Conservation (phyloP, 2,888 invertebrate genomes). For the Podotricha telesiphe region DNA sequence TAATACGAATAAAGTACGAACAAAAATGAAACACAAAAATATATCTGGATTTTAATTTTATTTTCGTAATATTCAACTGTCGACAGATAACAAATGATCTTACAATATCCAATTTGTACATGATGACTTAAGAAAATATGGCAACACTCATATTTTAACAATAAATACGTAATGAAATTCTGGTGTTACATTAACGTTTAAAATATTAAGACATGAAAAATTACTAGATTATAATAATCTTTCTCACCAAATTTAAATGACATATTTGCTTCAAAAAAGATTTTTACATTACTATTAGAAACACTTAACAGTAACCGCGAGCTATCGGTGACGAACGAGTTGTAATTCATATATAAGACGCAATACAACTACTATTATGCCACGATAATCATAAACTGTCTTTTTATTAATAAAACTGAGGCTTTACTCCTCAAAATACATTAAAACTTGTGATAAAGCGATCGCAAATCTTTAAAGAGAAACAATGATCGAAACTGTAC, state of each 20-base stretch:
- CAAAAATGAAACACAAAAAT: constrained; percentile 54
- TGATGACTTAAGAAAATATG: constrained; percentile 84
- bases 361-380: constrained; percentile 53
- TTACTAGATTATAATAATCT: constrained; percentile 36
- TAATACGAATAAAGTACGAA: not conserved
- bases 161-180: constrained; percentile 64
- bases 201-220: constrained; percentile 43
- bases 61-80: constrained; percentile 84
- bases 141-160: constrained; percentile 83
- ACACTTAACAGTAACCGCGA: constrained; percentile 51
- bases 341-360: constrained; percentile 47
- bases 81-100: constrained; percentile 84
- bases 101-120: constrained; percentile 83
- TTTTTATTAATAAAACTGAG: constrained; percentile 60
- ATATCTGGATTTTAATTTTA: constrained; percentile 76
- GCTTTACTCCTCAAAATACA: constrained; percentile 55
- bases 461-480: constrained; percentile 52
- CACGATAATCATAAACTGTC: constrained; percentile 61
- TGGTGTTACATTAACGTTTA: constrained; percentile 45
- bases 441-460: constrained; percentile 54
- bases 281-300: constrained; percentile 43
- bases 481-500: constrained; percentile 47
- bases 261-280: constrained; percentile 8
- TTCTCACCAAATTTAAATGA: constrained; percentile 11
- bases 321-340: constrained; percentile 48